phyloP scores from a whole-genome alignment of 2,888 invertebrate species.

The Polia nebulosa region DNA sequence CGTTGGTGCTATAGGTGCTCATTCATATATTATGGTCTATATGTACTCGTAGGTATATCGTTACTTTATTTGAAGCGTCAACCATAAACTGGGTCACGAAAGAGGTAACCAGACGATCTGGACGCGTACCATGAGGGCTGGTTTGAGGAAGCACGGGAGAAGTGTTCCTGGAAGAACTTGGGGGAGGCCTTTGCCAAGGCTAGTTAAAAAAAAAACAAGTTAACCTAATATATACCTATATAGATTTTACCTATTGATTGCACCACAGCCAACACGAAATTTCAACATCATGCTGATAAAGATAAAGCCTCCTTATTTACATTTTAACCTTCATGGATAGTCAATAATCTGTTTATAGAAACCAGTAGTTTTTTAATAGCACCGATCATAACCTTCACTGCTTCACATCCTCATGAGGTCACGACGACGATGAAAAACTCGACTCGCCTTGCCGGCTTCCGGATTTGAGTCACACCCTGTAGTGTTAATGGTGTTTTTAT shows the following conservation, averaged over 20 bases:
- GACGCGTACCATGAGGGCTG: too few relatives aligned
- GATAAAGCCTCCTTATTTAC: slow-evolving; percentile 31
- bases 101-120: too few relatives aligned
- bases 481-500: slow-evolving; percentile 54
- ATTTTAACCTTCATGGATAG: slow-evolving; percentile 45
- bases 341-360: slow-evolving; percentile 38
- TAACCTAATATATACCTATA: too few relatives aligned
- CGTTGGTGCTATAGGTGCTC: too few relatives aligned
- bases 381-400: slow-evolving; percentile 27
- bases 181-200: too few relatives aligned
- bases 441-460: slow-evolving; percentile 49
- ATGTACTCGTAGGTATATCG: too few relatives aligned
- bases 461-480: slow-evolving; percentile 51
- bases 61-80: too few relatives aligned
- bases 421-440: slow-evolving; percentile 48
- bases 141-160: too few relatives aligned
- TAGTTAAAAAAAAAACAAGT: too few relatives aligned
- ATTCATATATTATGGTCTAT: neutral
- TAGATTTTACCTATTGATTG: too few relatives aligned
- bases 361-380: slow-evolving; percentile 33
- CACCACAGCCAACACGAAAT: neutral
- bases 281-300: neutral
- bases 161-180: too few relatives aligned
- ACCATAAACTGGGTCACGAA: too few relatives aligned
- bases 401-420: slow-evolving; percentile 51